A percentile compares a stretch with the other conserved stretches of the same genome.
phyloP scores from a whole-genome alignment of 1,140 invertebrate genomes.

The Drosophila arizonae region DNA sequence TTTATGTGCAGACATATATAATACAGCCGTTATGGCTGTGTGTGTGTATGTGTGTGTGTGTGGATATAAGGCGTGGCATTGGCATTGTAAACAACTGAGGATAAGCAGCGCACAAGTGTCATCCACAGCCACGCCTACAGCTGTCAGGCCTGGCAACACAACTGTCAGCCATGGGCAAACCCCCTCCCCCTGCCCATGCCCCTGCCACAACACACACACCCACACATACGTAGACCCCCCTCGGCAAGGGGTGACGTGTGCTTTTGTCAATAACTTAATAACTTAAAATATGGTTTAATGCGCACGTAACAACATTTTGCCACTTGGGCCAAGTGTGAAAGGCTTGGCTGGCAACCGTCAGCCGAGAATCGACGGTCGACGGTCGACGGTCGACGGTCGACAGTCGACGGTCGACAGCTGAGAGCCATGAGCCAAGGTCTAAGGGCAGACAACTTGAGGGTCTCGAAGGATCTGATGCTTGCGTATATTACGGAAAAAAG shows the following conservation, averaged over 20 bases:
- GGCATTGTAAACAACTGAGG: conserved; percentile 72
- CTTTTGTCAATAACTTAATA: conserved; percentile 81
- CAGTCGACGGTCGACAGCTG: conserved; percentile 10
- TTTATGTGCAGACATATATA: conserved; percentile 74
- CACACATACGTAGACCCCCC: no score
- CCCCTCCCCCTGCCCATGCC: background rate
- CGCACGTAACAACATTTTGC: conserved; percentile 80
- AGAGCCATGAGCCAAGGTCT: conserved; percentile 19
- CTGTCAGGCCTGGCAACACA: conserved; percentile 34
- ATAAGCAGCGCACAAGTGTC: conserved; percentile 77
- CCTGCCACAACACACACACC: background rate
- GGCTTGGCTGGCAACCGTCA: conserved; percentile 28
- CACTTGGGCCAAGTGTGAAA: conserved; percentile 74
- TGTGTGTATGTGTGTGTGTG: conserved; percentile 28
- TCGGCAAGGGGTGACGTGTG: conserved; percentile 69
- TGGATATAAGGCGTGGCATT: conserved; percentile 63
- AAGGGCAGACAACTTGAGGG: conserved; percentile 25
- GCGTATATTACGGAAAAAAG: no score
- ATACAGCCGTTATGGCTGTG: conserved; percentile 43
- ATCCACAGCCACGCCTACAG: conserved; percentile 48
- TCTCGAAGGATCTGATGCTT: background rate
- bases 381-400: conserved; percentile 7
- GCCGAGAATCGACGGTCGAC: background rate
- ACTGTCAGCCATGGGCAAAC: conserved; percentile 36
- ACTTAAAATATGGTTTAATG: conserved; percentile 82